Conservation (phyloP, 2,113 vertebrate species). For the Dromaius novaehollandiae region DNA sequence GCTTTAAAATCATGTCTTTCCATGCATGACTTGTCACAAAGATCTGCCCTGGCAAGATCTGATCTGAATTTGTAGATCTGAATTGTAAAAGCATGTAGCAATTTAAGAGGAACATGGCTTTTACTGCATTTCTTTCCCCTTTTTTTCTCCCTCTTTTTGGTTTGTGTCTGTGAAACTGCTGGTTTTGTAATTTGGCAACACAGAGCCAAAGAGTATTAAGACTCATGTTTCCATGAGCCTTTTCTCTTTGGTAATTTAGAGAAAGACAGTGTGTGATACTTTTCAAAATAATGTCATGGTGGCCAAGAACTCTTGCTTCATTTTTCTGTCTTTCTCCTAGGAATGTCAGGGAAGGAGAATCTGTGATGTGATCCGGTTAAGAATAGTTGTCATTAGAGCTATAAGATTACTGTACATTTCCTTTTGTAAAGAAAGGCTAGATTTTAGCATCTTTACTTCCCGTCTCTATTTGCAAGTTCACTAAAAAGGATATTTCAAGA, state of each 20-base stretch:
- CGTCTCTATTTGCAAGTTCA: background rate
- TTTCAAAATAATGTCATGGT: background rate
- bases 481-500: background rate
- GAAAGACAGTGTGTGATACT: background rate
- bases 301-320: background rate
- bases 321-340: background rate
- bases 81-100: background rate
- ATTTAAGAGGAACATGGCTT: background rate
- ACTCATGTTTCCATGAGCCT: background rate
- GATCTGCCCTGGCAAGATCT: background rate
- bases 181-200: background rate
- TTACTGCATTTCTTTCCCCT: background rate
- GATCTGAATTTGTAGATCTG: background rate
- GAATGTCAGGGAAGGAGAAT: background rate
- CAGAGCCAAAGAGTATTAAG: background rate
- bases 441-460: background rate
- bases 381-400: accelerated
- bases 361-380: accelerated
- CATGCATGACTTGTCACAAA: background rate
- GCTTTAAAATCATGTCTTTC: background rate
- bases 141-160: accelerated
- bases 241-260: background rate
- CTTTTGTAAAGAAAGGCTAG: background rate
- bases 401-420: background rate
- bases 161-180: background rate